phyloP scores from a whole-genome alignment of 2,113 vertebrate genomes.

The Erpornis zantholeuca region DNA sequence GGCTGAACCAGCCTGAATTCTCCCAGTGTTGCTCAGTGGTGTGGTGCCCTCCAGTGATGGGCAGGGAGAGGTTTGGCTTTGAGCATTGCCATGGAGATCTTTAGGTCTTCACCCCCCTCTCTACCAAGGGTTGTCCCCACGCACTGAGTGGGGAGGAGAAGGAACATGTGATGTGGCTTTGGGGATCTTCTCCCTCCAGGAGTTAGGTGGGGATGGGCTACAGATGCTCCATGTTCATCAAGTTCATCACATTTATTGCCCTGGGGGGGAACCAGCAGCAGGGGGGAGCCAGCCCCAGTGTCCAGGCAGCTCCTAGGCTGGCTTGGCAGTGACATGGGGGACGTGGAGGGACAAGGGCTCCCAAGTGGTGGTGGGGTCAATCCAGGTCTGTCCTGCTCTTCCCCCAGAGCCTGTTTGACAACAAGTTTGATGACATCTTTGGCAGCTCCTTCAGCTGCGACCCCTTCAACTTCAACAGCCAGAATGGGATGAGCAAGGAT shows the following conservation, averaged over 20 bases:
- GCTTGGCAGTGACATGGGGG: accelerated
- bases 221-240: neutral
- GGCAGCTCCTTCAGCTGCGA: constrained; percentile 86
- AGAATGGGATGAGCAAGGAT: constrained; percentile 91
- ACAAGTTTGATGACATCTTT: constrained; percentile 93
- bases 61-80: neutral
- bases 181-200: neutral
- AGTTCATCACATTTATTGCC: accelerated
- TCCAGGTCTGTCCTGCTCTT: neutral
- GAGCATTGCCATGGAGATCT: neutral
- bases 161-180: neutral
- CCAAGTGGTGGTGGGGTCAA: neutral
- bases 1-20: neutral
- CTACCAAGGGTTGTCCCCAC: neutral
- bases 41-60: constrained; percentile 23
- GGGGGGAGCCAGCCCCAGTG: neutral
- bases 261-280: accelerated
- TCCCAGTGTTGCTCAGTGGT: neutral
- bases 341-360: neutral
- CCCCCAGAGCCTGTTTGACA: constrained; percentile 82
- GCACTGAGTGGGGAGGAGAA: accelerated
- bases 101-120: neutral
- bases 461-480: constrained; percentile 95
- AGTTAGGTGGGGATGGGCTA: neutral
- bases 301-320: neutral